Conservation (phyloP, 92 coral and sea anemone genomes). For the Blastomussa wellsi region DNA sequence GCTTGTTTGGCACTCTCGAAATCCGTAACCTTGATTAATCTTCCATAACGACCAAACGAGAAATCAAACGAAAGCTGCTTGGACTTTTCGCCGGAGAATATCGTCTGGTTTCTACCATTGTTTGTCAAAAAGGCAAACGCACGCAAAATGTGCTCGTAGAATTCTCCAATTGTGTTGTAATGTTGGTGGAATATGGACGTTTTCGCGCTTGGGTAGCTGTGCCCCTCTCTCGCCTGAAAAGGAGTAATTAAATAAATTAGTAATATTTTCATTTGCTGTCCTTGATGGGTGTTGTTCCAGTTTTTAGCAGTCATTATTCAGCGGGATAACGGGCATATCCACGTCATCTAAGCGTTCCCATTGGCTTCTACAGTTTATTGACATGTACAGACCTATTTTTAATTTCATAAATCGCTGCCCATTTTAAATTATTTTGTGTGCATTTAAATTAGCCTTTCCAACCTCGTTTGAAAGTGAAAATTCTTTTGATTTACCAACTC, state of each 20-base stretch:
- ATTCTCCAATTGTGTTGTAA: conserved; percentile 63
- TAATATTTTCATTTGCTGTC: neutral
- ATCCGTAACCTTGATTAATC: conserved; percentile 42
- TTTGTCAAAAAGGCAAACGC: conserved; percentile 41
- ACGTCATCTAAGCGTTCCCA: no score
- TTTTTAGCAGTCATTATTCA: no score
- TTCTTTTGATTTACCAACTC: no score
- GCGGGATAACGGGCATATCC: no score
- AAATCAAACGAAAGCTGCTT: conserved; percentile 11
- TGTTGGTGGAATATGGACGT: conserved; percentile 19
- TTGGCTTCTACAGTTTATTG: no score
- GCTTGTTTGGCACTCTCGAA: conserved; percentile 47
- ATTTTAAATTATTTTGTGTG: no score
- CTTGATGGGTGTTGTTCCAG: no score
- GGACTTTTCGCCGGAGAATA: conserved; percentile 45
- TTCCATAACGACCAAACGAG: conserved; percentile 7
- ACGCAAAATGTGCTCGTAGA: conserved; percentile 48
- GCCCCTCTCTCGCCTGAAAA: neutral
- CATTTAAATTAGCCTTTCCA: no score
- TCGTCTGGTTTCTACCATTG: conserved; percentile 40
- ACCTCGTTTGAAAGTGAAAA: no score
- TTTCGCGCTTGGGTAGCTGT: neutral
- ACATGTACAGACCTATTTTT: no score
- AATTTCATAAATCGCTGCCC: no score
- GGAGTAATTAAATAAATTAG: no score